These are phyloP conservation scores for Pogonomyrmex barbatus DNA, from an alignment of 1,140 invertebrate genomes.

Conservation along the genomic window DNA sequence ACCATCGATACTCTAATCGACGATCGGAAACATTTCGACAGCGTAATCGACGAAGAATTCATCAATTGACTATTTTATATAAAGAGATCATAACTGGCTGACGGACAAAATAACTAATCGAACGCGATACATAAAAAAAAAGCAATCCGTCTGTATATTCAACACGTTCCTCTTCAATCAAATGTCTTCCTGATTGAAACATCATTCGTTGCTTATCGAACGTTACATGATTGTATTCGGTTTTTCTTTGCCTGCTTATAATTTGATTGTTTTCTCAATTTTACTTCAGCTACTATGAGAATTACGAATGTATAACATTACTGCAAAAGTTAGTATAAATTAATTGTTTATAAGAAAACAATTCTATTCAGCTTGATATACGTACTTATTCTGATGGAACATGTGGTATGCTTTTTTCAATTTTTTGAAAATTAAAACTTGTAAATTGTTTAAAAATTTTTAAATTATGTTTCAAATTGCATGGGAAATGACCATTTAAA, in stretches of 20 bases:
- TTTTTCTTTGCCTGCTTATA: constrained; percentile 14
- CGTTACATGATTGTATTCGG: not conserved
- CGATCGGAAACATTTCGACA: not conserved
- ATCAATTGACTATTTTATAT: not conserved
- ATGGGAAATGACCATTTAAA: not conserved
- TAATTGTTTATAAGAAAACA: not conserved
- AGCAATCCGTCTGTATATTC: not conserved
- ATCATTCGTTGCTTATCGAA: constrained; percentile 38
- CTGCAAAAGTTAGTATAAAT: not conserved
- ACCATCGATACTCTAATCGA: not conserved
- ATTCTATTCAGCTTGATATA: not conserved
- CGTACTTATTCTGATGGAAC: not conserved
- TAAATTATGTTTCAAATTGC: not conserved
- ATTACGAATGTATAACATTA: not conserved
- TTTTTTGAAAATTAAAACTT: constrained; percentile 20
- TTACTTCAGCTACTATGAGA: not conserved
- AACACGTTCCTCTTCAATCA: constrained; percentile 20
- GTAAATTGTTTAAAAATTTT: not conserved
- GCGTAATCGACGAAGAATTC: constrained; percentile 1
- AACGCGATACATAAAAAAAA: not conserved
- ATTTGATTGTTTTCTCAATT: not conserved
- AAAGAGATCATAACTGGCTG: constrained; percentile 16
- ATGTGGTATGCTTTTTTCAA: not conserved
- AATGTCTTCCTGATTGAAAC: constrained; percentile 35
- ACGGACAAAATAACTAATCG: not conserved